phyloP scores from a whole-genome alignment of 2,888 invertebrate species.

The Tipula lateralis region DNA sequence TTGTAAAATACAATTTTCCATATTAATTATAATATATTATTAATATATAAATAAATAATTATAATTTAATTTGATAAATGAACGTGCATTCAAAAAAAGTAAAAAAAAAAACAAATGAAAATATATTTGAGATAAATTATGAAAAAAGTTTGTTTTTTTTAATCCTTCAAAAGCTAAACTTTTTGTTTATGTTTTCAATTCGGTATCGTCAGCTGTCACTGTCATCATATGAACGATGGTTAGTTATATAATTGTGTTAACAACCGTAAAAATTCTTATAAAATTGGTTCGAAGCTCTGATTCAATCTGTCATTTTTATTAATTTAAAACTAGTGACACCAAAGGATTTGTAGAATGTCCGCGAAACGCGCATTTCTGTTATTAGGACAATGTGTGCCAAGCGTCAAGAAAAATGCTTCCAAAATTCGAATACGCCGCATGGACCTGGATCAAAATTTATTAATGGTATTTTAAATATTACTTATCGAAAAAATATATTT shows the following conservation, averaged over 20 bases:
- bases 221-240: too few relatives aligned
- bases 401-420: slow-evolving; percentile 68
- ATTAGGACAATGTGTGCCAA: slow-evolving; percentile 75
- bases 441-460: slow-evolving; percentile 68
- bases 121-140: slow-evolving; percentile 24
- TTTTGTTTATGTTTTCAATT: too few relatives aligned
- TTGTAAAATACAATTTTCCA: background rate
- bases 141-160: background rate
- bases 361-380: slow-evolving; percentile 49
- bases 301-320: background rate
- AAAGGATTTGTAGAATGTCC: background rate
- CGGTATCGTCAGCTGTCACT: too few relatives aligned
- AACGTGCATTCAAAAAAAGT: slow-evolving; percentile 21
- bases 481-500: slow-evolving; percentile 24
- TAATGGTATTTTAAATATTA: slow-evolving; percentile 60
- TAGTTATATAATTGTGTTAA: too few relatives aligned
- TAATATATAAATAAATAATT: background rate
- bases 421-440: slow-evolving; percentile 72
- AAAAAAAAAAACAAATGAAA: slow-evolving; percentile 24
- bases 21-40: slow-evolving; percentile 2
- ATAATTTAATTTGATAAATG: slow-evolving; percentile 24
- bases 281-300: background rate
- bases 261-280: too few relatives aligned
- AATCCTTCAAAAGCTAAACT: too few relatives aligned
- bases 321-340: too few relatives aligned